A percentile compares a stretch with the other conserved stretches of the same genome.
Conservation (phyloP, 2,888 invertebrate genomes). For the Eilema griseolum region DNA sequence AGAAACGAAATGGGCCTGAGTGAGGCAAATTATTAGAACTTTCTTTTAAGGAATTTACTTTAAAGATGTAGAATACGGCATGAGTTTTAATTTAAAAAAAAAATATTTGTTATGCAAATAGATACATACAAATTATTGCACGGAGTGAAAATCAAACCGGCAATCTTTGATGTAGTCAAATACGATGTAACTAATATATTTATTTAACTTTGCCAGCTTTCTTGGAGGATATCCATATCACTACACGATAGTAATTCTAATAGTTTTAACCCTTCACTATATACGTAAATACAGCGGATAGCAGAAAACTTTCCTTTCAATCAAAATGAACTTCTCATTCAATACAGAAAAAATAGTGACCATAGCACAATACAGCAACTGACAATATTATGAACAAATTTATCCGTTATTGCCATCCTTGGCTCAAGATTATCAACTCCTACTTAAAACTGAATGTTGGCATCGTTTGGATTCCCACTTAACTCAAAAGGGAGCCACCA, state of each 20-base stretch:
- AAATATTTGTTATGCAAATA: no score
- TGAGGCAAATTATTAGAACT: background rate
- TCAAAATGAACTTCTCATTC: background rate
- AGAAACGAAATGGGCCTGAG: background rate
- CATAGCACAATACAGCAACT: background rate
- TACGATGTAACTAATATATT: background rate
- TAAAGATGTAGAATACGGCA: no score
- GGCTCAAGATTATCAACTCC: conserved; percentile 7
- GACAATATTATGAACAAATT: conserved; percentile 13
- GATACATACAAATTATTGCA: background rate
- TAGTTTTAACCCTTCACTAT: background rate
- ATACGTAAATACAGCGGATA: background rate
- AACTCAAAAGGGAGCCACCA: conserved; percentile 28
- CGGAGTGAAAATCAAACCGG: background rate
- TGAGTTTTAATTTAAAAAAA: no score
- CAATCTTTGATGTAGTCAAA: background rate
- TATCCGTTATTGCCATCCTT: conserved; percentile 11
- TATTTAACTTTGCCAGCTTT: background rate
- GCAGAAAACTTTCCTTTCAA: background rate
- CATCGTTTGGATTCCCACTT: conserved; percentile 33
- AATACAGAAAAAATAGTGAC: background rate
- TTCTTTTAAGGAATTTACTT: no score
- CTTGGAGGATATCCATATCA: no score
- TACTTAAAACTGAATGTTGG: conserved; percentile 25
- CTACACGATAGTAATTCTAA: background rate